Evolutionary conservation across 2,888 invertebrate species (phyloP), one percentile per base, ranked within the genome.

Genomic region (Pocota personata): DNA sequence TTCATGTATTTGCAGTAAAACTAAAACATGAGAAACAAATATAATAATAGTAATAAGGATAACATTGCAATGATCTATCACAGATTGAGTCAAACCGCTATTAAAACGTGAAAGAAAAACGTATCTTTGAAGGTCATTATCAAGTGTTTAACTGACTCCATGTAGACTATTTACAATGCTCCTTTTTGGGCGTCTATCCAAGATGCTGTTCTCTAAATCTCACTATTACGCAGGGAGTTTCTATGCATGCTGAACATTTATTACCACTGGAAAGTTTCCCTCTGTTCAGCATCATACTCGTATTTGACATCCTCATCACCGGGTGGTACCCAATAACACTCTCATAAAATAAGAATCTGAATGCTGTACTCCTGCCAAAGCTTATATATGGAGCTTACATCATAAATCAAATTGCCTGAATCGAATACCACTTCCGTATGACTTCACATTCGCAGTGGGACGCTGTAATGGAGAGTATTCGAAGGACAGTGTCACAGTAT

Each of bases 351-450:
- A 21, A 52, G n/a, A 16, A 55, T 30, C 55, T 32, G 55, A 8
- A 16, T 27, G n/a, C n/a, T 64, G 66, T 66, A 50, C 35, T 50
- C 16, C 48, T 66, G 64, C 57, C 82, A 76, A 50, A 50, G 69
- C 37, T 64, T 46, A 57, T 16, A 57, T 16, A 57, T 71, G 58
- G 48, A 43, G 55, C 46, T 72, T 72, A 14, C 52, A 72, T 67
- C 58, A 57, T 78, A 72, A 83, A 83, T 83, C 82, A 83, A 77
- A 43, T 19, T 37, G 37, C 35, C 21, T 19, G 40, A 64, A 76
- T 82, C 40, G 48, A 77, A 58, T 50, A 72, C 12, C 50, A 50
- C 77, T 66, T 77, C 71, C 64, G 64, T 58, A 64, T 64, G 72
- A 79, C 37, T 69, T 40, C 40, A 67, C 24, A 40, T 50, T 19